These are phyloP conservation scores for Drosophila lini DNA, from an alignment of 1,140 invertebrate species.

Conservation along the genomic window DNA sequence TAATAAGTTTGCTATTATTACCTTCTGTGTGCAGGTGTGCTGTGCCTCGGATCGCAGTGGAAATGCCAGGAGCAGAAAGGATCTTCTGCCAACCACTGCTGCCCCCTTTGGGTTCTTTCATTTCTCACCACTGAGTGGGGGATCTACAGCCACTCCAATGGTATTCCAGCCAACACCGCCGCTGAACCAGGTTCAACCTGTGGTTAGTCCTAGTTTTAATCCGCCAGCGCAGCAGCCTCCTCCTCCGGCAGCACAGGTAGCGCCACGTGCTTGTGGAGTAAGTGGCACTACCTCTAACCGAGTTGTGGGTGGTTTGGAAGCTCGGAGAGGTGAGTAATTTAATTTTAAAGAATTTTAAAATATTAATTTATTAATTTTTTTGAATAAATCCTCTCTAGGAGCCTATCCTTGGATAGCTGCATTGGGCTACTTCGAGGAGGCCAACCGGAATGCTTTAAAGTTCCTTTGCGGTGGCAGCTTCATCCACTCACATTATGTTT, in stretches of 20 bases:
- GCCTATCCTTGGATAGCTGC: slow-evolving; percentile 90
- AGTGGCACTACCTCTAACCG: slow-evolving; percentile 71
- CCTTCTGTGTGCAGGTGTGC: slow-evolving; percentile 41
- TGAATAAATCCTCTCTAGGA: slow-evolving; percentile 56
- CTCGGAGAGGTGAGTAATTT: slow-evolving; percentile 53
- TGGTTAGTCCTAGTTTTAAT: slow-evolving; percentile 12
- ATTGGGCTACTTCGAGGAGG: slow-evolving; percentile 87
- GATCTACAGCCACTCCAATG: slow-evolving; percentile 19
- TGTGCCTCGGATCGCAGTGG: slow-evolving; percentile 37
- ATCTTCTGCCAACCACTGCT: slow-evolving; percentile 19
- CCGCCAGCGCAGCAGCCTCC: not conserved
- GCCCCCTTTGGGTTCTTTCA: slow-evolving; percentile 40
- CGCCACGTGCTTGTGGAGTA: slow-evolving; percentile 61
- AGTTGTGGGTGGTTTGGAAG: slow-evolving; percentile 84
- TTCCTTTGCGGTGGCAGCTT: slow-evolving; percentile 94
- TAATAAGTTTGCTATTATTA: too few relatives aligned
- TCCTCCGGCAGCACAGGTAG: not conserved
- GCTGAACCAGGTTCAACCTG: slow-evolving; percentile 22
- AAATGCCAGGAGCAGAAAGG: slow-evolving; percentile 55
- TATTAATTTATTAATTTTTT: slow-evolving; percentile 6
- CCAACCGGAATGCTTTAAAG: slow-evolving; percentile 83
- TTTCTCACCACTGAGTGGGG: slow-evolving; percentile 45
- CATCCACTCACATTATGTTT: slow-evolving; percentile 89
- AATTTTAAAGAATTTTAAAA: slow-evolving; percentile 2
- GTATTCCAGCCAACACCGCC: slow-evolving; percentile 70